Evolutionary conservation across 92 coral and sea anemone genomes (phyloP), one percentile per base, ranked within the genome.

Genomic region (Epizoanthus scotinus): DNA sequence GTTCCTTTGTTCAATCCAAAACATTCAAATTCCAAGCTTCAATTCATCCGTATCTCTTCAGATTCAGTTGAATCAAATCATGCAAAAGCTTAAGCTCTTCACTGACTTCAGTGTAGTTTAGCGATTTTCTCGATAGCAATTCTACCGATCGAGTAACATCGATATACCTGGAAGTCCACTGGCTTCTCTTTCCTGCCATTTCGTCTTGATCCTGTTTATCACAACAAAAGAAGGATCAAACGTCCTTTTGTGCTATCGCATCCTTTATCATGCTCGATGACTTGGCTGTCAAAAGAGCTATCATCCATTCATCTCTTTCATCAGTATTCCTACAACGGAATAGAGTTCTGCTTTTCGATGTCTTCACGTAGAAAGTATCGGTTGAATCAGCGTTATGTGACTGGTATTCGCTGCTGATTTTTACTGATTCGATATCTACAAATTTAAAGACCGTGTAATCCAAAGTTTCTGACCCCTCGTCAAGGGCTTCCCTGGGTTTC

Each of bases 261-360:
- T 75, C 81, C 68, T 59, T 75, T n/a, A 75, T 58, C 28, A 75
- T 75, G 15, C 81, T 75, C 6, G 81, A 75, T 8, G 81, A 75
- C 26, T 75, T 58, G 55, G 68, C 81, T 21, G 56, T 75, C 8
- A 75, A 55, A 6, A 75, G 81, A 12, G 81, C 60, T 10, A 75
- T 67, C 81, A 75, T 75, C 81, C 81, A 75, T 40, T 40, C 69
- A 24, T 75, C 81, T 27, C 81, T 20, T 8, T 75, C 81, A 3
- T 75, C 81, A 22, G 24, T 52, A 57, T 22, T 57, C 34, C 69
- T 59, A 50, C 67, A 60, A 38, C 81, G 81, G 55, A 75, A 75
- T 34, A 75, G 38, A 38, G 31, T 24, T 59, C 61, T 75, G 10
- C 6, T 20, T 40, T 75, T 47, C 52, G 81, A 38, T 21, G 81